Percentiles rank a stretch among this genome's conserved stretches.
These are phyloP conservation scores for Belgica antarctica DNA, from an alignment of 2,888 invertebrate species.

Conservation along the genomic window DNA sequence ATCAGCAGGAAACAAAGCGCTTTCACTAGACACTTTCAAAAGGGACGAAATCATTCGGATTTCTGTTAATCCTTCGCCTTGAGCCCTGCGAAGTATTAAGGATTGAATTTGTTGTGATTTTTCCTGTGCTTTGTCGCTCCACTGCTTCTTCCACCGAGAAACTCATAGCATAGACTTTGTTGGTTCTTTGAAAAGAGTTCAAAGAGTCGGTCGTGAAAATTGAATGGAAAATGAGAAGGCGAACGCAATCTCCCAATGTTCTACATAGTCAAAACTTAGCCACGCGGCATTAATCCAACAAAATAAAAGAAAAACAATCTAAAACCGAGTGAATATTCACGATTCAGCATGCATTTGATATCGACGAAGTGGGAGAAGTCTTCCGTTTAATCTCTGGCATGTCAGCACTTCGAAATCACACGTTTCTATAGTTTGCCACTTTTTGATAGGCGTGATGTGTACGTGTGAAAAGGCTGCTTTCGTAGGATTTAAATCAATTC, in stretches of 20 bases:
- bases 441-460: slow-evolving; percentile 8
- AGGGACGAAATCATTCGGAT: slow-evolving; percentile 31
- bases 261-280: no score
- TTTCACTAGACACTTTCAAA: not conserved
- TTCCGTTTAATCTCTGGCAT: slow-evolving; percentile 9
- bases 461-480: slow-evolving; percentile 38
- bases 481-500: slow-evolving; percentile 26
- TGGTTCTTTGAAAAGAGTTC: not conserved
- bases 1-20: no score
- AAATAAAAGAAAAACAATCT: no score
- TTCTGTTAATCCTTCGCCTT: slow-evolving; percentile 34
- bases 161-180: no score
- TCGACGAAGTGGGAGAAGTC: no score
- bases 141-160: not conserved
- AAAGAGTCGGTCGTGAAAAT: no score
- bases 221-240: no score
- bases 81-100: slow-evolving; percentile 33
- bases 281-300: no score
- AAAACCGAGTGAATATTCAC: no score
- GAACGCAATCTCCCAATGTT: no score
- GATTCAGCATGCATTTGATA: no score
- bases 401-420: not conserved
- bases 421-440: slow-evolving; percentile 17
- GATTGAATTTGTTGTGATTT: slow-evolving; percentile 44
- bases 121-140: not conserved